Base-by-base conservation (phyloP, 2,888 invertebrate species). In the Tortrix viridana region DNA sequence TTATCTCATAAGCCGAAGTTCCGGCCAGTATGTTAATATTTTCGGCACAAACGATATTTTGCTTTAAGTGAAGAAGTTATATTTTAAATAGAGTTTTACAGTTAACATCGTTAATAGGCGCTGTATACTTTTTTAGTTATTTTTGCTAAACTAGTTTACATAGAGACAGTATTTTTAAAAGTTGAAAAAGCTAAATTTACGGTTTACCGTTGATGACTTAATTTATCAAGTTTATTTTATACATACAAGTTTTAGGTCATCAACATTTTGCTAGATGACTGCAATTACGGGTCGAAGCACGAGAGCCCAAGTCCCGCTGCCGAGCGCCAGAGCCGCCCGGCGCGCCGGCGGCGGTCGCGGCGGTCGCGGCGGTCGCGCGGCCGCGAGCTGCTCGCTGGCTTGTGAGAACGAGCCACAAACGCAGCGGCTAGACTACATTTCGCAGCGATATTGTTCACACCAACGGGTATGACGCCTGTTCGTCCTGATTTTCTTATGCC, bases 11-110 rank as follows among this genome's bases (percentile, higher is more conserved):
- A 85, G 85, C 88, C 88, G 88, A 84, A 75, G 79, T 83, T 86
- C 85, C 86, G 87, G 88, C 88, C 88, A 88, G 70, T 85, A 82
- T 82, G 78, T 81, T 81, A 77, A 79, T 77, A 76, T 78, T 84
- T 81, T 82, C 76, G 79, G 79, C 80, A 84, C 77, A 75, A 65
- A 65, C 72, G 66, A 73, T 73, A 71, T 76, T 79, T 80, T 77
- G 72, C 67, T 73, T 78, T 81, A 76, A 76, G 80, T 77, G 73
- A 73, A 82, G 70, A 81, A 81, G 76, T 80, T 82, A 84, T 86
- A 83, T 85, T 88, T 85, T 82, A 80, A 81, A 85, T 84, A 84
- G 79, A 74, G 74, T 80, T 82, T 85, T 86, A 86, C 80, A 80
- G 79, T 80, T 32, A 80, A 73, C 74, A 77, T 81, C 69, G 76